Percentiles rank a stretch among this genome's conserved stretches.
phyloP scores from a whole-genome alignment of 1,140 invertebrate genomes.

The Drosophila micromelanica region DNA sequence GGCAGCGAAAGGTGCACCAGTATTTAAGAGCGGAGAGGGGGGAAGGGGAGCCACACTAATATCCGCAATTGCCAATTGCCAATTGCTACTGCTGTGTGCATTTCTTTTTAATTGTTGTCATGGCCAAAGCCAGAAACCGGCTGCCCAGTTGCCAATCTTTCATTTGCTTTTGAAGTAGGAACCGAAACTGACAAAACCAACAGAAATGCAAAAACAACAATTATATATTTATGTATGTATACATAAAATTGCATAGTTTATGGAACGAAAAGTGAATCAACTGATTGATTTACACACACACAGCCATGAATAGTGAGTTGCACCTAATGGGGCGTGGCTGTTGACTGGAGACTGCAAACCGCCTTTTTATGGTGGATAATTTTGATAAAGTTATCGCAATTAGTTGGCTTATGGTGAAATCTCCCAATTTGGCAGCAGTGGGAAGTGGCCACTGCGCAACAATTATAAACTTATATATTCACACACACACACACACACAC shows the following conservation, averaged over 20 bases:
- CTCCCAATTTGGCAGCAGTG: conserved; percentile 11
- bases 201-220: conserved; percentile 19
- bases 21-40: not conserved
- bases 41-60: conserved; percentile 27
- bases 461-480: not conserved
- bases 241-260: conserved; percentile 43
- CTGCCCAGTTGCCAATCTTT: conserved; percentile 33
- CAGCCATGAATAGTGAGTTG: not conserved
- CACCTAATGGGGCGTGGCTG: conserved; percentile 22
- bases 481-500: not conserved
- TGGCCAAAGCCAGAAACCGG: conserved; percentile 25
- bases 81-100: conserved; percentile 68
- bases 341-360: conserved; percentile 1
- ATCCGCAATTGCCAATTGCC: conserved; percentile 72
- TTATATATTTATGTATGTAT: not conserved
- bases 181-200: conserved; percentile 21
- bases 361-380: conserved; percentile 12
- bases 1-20: conserved; percentile 60
- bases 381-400: conserved; percentile 36
- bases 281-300: conserved; percentile 33
- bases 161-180: conserved; percentile 64
- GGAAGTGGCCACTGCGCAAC: conserved; percentile 18
- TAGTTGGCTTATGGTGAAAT: conserved; percentile 22
- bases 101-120: conserved; percentile 73
- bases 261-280: conserved; percentile 38